Conservation (phyloP, 2,888 invertebrate species). For the Minunthozetes semirufus region DNA sequence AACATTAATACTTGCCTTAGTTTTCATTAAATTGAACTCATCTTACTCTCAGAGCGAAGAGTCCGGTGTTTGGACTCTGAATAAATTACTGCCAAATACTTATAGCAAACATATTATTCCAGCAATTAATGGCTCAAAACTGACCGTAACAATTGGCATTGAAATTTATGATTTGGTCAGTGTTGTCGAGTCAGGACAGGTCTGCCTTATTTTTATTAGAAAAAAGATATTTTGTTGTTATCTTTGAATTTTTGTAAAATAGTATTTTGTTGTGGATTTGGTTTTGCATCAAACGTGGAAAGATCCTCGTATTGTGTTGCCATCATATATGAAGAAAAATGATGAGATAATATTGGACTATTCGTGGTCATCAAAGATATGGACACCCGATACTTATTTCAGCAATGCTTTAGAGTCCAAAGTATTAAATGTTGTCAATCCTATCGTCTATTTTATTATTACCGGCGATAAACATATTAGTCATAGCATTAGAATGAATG, state of each 20-base stretch:
- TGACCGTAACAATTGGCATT: not conserved
- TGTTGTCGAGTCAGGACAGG: constrained; percentile 22
- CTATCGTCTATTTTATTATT: constrained; percentile 3
- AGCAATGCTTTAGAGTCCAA: constrained; percentile 20
- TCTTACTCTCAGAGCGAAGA: not conserved
- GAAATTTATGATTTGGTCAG: constrained; percentile 24
- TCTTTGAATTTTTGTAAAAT: not conserved
- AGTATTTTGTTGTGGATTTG: not conserved
- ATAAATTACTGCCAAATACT: constrained; percentile 18
- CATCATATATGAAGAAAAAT: not conserved
- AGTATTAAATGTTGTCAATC: constrained; percentile 8
- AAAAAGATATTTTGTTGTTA: not conserved
- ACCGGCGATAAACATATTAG: not conserved
- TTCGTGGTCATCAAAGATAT: constrained; percentile 1
- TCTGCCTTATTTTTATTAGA: not conserved
- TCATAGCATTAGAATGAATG: constrained; percentile 15
- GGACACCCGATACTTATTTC: constrained; percentile 20
- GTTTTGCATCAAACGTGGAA: constrained; percentile 1
- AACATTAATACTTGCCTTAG: not conserved
- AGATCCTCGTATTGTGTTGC: not conserved
- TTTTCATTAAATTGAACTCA: not conserved
- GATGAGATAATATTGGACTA: not conserved
- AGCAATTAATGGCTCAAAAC: not conserved
- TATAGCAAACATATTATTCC: constrained; percentile 24
- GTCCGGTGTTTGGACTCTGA: constrained; percentile 7